A percentile compares a stretch with the other conserved stretches of the same genome.
Conservation (phyloP, 2,113 vertebrate genomes). For the Vireo altiloquus region DNA sequence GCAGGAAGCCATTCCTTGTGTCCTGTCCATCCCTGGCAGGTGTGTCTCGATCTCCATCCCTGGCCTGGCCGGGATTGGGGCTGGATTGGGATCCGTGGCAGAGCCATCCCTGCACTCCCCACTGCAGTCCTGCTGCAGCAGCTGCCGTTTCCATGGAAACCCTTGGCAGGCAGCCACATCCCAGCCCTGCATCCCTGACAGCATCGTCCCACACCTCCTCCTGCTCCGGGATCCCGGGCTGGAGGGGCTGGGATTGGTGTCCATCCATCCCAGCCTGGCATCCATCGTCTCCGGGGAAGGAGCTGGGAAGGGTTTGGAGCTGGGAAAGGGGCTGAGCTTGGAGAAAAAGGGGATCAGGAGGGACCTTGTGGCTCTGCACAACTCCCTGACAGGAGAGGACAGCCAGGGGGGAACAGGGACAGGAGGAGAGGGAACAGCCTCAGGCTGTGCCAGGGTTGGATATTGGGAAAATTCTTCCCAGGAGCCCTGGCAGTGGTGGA, state of each 20-base stretch:
- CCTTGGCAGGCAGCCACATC: background rate
- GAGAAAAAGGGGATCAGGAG: background rate
- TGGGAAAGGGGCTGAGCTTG: background rate
- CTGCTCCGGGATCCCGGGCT: background rate
- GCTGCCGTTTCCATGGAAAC: conserved; percentile 1
- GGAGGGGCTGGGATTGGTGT: background rate
- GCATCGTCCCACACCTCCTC: background rate
- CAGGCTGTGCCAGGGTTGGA: background rate
- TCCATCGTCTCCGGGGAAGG: background rate
- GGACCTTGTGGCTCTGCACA: background rate
- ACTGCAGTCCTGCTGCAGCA: background rate
- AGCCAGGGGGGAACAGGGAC: background rate
- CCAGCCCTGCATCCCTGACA: background rate
- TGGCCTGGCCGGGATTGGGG: too few relatives aligned
- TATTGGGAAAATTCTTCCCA: too few relatives aligned
- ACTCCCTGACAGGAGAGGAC: background rate
- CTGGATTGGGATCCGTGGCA: background rate
- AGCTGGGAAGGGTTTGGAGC: background rate
- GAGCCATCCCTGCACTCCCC: background rate
- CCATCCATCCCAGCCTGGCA: fast-evolving
- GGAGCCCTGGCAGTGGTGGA: background rate
- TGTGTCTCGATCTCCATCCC: background rate
- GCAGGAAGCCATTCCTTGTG: background rate
- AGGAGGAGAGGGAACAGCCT: background rate
- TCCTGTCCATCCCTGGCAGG: background rate